Evolutionary conservation across 2,888 invertebrate genomes (phyloP), one percentile per base, ranked within the genome.

Genomic region (Agrypnus murinus): DNA sequence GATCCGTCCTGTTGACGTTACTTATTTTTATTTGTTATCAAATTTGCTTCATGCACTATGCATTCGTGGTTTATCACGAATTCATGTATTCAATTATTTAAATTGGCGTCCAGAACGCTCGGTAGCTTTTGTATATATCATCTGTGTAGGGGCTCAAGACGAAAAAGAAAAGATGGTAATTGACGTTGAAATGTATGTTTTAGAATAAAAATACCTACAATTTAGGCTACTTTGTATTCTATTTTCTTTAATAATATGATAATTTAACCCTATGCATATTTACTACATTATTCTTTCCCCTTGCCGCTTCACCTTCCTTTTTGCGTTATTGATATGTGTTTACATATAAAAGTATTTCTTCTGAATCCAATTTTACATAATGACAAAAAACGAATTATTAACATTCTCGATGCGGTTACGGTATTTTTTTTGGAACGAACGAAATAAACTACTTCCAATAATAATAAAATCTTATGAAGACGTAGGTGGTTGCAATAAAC

Each of bases 81-180:
- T 86, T 86, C 85, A 86, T 85, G 83, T 86, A 85, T 86, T 86
- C 86, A 84, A 85, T 85, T 85, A 86, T 86, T 85, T 83, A 86
- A 85, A 85, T 85, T 84, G 82, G 75, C 79, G 81, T 78, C 80
- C 81, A 81, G 79, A 78, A 78, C 78, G 77, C 78, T 76, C 76
- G 78, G 76, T 75, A 74, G 73, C 76, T 76, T 77, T 72, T 76
- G 70, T 67, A 71, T 71, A 71, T 74, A 74, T 74, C 71, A 72
- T 73, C 72, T 62, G 25, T 25, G 25, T 25, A 25, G 58, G 67
- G 57, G 65, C 64, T 73, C 67, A 77, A 77, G 76, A 77, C 77
- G 79, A 25, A 80, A 72, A 80, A 80, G 80, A 80, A 82, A 81
- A 82, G 80, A 83, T 81, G 81, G 81, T 81, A 83, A 83, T 83